These are phyloP conservation scores for Spodoptera frugiperda DNA, from an alignment of 1,140 invertebrate species.

Conservation along the genomic window DNA sequence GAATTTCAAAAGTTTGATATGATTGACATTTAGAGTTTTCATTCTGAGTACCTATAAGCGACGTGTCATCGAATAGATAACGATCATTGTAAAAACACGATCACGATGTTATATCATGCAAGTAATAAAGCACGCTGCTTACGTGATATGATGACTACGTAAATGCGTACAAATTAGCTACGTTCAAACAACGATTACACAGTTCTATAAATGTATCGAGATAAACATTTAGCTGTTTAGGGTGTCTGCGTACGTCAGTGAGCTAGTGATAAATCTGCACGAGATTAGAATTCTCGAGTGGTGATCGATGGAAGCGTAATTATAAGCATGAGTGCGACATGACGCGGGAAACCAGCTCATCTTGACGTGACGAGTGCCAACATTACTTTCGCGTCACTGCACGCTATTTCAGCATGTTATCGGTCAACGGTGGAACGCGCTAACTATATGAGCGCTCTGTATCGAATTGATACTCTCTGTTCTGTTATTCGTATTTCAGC, in stretches of 20 bases:
- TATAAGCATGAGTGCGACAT: conserved; percentile 75
- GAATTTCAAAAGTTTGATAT: no score
- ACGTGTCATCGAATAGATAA: no score
- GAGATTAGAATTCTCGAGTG: conserved; percentile 75
- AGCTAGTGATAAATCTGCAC: conserved; percentile 71
- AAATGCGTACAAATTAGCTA: conserved; percentile 57
- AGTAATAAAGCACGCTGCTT: conserved; percentile 32
- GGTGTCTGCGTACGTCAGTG: conserved; percentile 64
- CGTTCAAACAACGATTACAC: conserved; percentile 65
- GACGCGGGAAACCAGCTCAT: conserved; percentile 59
- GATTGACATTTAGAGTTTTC: no score
- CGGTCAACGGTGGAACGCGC: conserved; percentile 58
- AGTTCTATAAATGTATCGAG: conserved; percentile 65
- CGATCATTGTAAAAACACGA: no score
- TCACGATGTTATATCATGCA: conserved; percentile 24
- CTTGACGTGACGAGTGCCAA: conserved; percentile 62
- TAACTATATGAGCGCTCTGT: conserved; percentile 29
- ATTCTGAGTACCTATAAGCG: no score
- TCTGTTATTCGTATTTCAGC: background rate
- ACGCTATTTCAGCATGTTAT: conserved; percentile 66
- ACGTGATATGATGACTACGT: conserved; percentile 54
- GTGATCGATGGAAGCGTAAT: conserved; percentile 64
- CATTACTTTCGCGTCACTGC: conserved; percentile 65
- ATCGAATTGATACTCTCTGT: background rate
- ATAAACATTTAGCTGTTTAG: conserved; percentile 66